Evolutionary conservation across 2,888 invertebrate species (phyloP).

Genomic region (Cremastinae sp.): DNA sequence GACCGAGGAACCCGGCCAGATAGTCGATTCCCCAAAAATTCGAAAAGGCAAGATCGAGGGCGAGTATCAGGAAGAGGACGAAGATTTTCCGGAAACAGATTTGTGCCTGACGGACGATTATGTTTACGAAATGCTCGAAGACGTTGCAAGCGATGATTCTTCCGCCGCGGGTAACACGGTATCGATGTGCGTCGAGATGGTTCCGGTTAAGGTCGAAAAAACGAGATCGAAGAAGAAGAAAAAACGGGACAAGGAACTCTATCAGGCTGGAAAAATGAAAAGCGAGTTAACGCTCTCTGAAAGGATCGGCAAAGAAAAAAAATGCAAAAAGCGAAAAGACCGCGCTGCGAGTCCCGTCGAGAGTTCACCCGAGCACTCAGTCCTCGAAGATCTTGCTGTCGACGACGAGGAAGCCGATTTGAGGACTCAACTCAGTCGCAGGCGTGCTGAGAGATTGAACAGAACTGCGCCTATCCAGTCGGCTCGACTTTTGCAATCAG

Average conservation of each 20-base stretch:
- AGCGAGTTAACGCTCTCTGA: slow-evolving; percentile 72
- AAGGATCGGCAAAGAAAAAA: slow-evolving; percentile 75
- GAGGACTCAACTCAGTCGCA: slow-evolving; percentile 82
- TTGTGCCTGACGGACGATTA: slow-evolving; percentile 62
- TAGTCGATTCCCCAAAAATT: slow-evolving; percentile 33
- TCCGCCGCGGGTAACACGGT: slow-evolving; percentile 44
- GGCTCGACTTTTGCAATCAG: slow-evolving; percentile 82
- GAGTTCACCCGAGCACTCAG: slow-evolving; percentile 65
- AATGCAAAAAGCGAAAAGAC: slow-evolving; percentile 72
- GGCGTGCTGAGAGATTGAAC: slow-evolving; percentile 82
- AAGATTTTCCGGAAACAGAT: slow-evolving; percentile 53
- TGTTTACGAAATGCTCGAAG: slow-evolving; percentile 63
- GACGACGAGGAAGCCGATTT: slow-evolving; percentile 80
- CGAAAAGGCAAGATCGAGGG: slow-evolving; percentile 24
- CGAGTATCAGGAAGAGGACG: slow-evolving; percentile 43
- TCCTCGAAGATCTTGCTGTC: slow-evolving; percentile 70
- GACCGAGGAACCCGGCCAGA: slow-evolving; percentile 15
- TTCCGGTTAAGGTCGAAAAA: slow-evolving; percentile 71
- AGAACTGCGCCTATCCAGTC: slow-evolving; percentile 79
- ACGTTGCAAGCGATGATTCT: slow-evolving; percentile 60
- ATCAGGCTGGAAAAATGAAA: slow-evolving; percentile 80
- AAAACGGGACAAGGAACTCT: slow-evolving; percentile 80
- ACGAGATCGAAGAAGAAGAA: slow-evolving; percentile 79
- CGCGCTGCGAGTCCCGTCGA: slow-evolving; percentile 56
- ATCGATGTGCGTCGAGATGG: slow-evolving; percentile 65